A percentile compares a stretch with the other conserved stretches of the same genome.
These are phyloP conservation scores for Gastrophryne carolinensis DNA, from an alignment of 2,797 vertebrate genomes.

Conservation along the genomic window DNA sequence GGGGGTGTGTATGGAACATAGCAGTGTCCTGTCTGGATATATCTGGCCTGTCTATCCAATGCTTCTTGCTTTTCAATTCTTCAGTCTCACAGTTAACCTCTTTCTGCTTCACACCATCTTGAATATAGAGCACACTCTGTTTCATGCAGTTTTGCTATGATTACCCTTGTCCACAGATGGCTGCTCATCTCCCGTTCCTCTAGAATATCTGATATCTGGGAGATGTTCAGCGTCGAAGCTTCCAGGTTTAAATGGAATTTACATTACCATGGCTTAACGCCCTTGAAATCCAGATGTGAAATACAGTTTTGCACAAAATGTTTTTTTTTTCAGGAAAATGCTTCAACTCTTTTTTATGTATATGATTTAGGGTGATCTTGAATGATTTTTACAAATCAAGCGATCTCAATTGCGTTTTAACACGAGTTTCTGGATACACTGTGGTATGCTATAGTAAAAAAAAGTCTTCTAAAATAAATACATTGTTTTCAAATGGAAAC, in stretches of 20 bases:
- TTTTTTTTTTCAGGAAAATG: not conserved
- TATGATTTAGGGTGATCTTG: too few species aligned
- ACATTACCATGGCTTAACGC: conserved; percentile 32
- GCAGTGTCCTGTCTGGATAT: conserved; percentile 6
- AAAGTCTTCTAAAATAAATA: too few species aligned
- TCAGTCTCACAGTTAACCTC: conserved; percentile 45
- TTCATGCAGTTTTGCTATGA: conserved; percentile 53
- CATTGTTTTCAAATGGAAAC: too few species aligned
- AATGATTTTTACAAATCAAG: too few species aligned
- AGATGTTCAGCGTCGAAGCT: conserved; percentile 33
- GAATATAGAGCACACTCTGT: conserved; percentile 48
- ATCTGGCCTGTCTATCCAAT: conserved; percentile 32
- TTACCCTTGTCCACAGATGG: conserved; percentile 50
- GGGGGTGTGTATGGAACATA: not conserved
- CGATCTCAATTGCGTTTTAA: too few species aligned
- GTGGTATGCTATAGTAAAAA: too few species aligned
- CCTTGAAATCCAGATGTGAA: not conserved
- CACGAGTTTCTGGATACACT: too few species aligned
- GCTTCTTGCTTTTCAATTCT: conserved; percentile 46
- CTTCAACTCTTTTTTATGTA: not conserved
- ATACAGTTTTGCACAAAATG: not conserved
- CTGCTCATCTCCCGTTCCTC: conserved; percentile 45
- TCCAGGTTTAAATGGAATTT: conserved; percentile 34
- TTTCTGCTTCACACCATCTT: conserved; percentile 49
- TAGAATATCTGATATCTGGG: conserved; percentile 45